These are phyloP conservation scores for Spodoptera litura DNA, from an alignment of 1,140 invertebrate species.

Conservation along the genomic window DNA sequence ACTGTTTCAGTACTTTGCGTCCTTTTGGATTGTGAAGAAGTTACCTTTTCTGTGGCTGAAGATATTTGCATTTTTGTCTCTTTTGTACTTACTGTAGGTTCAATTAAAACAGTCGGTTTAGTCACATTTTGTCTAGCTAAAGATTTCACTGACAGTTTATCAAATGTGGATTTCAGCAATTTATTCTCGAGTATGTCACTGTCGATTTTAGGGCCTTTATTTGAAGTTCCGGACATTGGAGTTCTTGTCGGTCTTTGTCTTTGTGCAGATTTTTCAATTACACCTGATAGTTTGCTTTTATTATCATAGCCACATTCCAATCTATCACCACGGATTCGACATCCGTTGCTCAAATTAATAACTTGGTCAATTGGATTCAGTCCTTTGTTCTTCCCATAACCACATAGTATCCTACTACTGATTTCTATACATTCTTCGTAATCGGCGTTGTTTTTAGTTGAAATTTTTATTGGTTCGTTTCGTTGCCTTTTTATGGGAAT, in stretches of 20 bases:
- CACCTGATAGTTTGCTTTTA: neutral
- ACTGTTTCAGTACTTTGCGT: neutral
- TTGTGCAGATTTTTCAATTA: too few relatives aligned
- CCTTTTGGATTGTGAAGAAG: too few relatives aligned
- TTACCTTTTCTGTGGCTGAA: neutral
- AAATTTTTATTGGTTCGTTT: neutral
- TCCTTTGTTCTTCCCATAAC: conserved; percentile 74
- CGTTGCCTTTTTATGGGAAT: neutral
- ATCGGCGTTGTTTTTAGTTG: conserved; percentile 53
- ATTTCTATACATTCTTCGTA: conserved; percentile 62
- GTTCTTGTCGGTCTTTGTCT: conserved; percentile 9
- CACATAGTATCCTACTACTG: conserved; percentile 68
- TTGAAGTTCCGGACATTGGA: neutral
- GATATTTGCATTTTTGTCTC: neutral
- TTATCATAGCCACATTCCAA: conserved; percentile 75
- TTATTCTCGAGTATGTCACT: neutral
- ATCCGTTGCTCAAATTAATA: conserved; percentile 62
- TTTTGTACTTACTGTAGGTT: too few relatives aligned
- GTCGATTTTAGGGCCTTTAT: neutral
- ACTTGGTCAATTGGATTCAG: conserved; percentile 49
- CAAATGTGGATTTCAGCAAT: neutral
- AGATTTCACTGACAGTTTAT: neutral
- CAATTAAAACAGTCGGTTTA: too few relatives aligned
- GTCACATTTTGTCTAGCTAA: neutral
- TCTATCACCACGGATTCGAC: conserved; percentile 65